phyloP scores from a whole-genome alignment of 2,797 vertebrate species.

The Hyperoplus immaculatus region DNA sequence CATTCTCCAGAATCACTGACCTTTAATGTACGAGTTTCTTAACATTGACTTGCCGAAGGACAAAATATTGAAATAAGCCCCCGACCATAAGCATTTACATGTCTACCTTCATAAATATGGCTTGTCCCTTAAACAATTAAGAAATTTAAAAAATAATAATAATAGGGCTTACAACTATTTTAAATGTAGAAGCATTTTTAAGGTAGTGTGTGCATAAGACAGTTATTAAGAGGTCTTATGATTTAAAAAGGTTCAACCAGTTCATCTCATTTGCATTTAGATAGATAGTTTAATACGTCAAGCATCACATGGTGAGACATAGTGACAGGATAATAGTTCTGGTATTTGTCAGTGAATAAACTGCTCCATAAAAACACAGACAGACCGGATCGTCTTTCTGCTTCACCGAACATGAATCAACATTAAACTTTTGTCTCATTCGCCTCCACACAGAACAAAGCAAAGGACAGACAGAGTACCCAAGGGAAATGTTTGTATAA shows the following conservation, averaged over 20 bases:
- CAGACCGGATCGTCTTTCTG: constrained; percentile 9
- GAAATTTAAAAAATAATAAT: too few species aligned
- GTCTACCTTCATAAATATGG: too few species aligned
- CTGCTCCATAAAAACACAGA: constrained; percentile 47
- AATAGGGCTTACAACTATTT: too few species aligned
- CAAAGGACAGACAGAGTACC: too few species aligned
- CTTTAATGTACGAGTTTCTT: too few species aligned
- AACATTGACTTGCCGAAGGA: too few species aligned
- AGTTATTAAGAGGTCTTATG: neutral
- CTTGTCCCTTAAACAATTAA: too few species aligned
- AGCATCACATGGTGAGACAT: constrained; percentile 70
- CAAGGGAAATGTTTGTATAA: too few species aligned
- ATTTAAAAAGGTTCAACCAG: constrained; percentile 11
- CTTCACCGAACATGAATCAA: constrained; percentile 32
- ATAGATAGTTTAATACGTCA: constrained; percentile 58
- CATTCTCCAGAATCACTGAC: too few species aligned
- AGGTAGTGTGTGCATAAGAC: neutral
- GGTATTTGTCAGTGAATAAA: constrained; percentile 48
- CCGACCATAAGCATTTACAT: too few species aligned
- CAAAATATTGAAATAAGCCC: too few species aligned
- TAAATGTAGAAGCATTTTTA: neutral
- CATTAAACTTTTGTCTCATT: constrained; percentile 4
- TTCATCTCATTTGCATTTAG: constrained; percentile 81
- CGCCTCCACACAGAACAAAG: neutral
- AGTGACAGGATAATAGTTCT: constrained; percentile 49